Evolutionary conservation across 1,140 invertebrate genomes (phyloP).

Genomic region (Bombus confusus): DNA sequence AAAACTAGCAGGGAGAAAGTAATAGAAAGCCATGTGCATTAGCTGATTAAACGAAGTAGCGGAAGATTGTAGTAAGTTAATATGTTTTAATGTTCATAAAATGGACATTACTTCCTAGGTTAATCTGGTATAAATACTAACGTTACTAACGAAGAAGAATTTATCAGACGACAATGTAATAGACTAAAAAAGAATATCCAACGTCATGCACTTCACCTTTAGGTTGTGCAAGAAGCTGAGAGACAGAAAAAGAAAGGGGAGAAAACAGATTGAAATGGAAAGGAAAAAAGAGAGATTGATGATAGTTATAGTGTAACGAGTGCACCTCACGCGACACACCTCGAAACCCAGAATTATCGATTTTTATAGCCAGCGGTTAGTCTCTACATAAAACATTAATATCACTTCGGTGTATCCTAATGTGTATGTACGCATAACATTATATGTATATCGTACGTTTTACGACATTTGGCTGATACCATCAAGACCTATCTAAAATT

Average conservation of each 20-base stretch:
- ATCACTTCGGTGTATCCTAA: not conserved
- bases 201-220: not conserved
- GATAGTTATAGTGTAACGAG: constrained; percentile 44
- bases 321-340: constrained; percentile 39
- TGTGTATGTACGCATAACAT: not conserved
- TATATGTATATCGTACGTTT: not conserved
- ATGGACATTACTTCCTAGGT: not conserved
- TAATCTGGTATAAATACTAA: not conserved
- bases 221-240: not conserved
- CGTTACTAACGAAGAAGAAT: not conserved
- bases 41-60: not conserved
- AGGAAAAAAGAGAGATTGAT: constrained; percentile 11
- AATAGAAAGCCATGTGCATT: not conserved
- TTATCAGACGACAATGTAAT: not conserved
- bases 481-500: not conserved
- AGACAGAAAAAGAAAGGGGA: not conserved
- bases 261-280: not conserved
- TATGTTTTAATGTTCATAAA: not conserved
- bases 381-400: constrained; percentile 10
- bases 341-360: constrained; percentile 53
- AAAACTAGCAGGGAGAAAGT: not conserved
- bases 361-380: constrained; percentile 26
- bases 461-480: not conserved
- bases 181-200: not conserved
- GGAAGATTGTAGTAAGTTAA: not conserved